Evolutionary conservation across 2,888 invertebrate genomes (phyloP).

Genomic region (Diplazon laetatorius): DNA sequence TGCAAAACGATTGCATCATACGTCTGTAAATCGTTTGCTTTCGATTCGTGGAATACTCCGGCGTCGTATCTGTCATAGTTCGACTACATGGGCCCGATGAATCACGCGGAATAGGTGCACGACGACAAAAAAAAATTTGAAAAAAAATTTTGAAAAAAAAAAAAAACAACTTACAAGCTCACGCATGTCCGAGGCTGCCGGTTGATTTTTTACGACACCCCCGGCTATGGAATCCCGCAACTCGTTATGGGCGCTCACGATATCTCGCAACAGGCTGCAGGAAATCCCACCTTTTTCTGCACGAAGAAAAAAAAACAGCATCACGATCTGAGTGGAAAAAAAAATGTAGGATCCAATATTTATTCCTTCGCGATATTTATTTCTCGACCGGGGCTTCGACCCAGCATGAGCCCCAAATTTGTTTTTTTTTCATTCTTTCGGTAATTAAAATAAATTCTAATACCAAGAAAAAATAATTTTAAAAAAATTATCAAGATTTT

Average conservation of each 20-base stretch:
- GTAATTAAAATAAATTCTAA: too few relatives aligned
- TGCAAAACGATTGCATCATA: not conserved
- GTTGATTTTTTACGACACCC: constrained; percentile 83
- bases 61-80: not conserved
- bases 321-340: not conserved
- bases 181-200: constrained; percentile 84
- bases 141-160: too few relatives aligned
- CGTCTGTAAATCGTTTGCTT: not conserved
- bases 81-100: not conserved
- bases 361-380: not conserved
- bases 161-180: constrained; percentile 77
- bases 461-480: too few relatives aligned
- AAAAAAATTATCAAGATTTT: too few relatives aligned
- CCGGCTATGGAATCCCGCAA: constrained; percentile 83
- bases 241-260: constrained; percentile 80
- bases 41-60: not conserved
- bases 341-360: not conserved
- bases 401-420: too few relatives aligned
- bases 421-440: too few relatives aligned
- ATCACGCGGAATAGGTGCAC: not conserved
- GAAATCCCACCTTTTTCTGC: constrained; percentile 54
- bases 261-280: constrained; percentile 56
- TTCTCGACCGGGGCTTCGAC: too few relatives aligned
- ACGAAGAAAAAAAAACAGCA: not conserved
- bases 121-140: too few relatives aligned